A percentile compares a stretch with the other conserved stretches of the same genome.
phyloP scores from a whole-genome alignment of 2,113 vertebrate species.

The Panthera tigris region DNA sequence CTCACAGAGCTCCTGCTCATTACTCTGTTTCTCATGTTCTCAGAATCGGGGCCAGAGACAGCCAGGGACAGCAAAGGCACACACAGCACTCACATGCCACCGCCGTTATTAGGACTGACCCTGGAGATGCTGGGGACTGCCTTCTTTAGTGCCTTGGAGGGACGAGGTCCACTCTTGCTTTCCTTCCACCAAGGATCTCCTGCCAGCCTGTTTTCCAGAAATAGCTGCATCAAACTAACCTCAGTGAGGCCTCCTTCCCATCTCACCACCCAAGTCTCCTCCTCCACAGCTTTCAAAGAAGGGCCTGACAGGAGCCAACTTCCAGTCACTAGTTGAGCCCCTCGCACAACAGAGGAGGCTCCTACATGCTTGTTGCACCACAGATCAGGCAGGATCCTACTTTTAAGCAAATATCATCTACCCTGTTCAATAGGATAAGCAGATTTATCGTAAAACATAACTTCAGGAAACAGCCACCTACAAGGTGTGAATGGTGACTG shows the following conservation, averaged over 20 bases:
- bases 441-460: background rate
- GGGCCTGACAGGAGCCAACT: rapidly evolving
- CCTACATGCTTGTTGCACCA: rapidly evolving
- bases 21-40: background rate
- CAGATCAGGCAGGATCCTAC: background rate
- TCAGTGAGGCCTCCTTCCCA: background rate
- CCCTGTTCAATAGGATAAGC: background rate
- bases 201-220: background rate
- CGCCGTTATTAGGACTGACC: background rate
- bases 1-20: background rate
- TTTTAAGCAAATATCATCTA: background rate
- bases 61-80: background rate
- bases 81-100: rapidly evolving
- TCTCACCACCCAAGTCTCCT: background rate
- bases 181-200: background rate
- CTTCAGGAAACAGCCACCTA: background rate
- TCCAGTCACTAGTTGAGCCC: background rate
- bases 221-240: background rate
- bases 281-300: background rate
- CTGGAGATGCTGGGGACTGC: background rate
- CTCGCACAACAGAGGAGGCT: rapidly evolving
- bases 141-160: rapidly evolving
- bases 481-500: background rate
- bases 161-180: background rate
- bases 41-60: background rate